Evolutionary conservation across 1,140 invertebrate species (phyloP), one percentile per base, ranked within the genome.

Genomic region (Bemisia tabaci): DNA sequence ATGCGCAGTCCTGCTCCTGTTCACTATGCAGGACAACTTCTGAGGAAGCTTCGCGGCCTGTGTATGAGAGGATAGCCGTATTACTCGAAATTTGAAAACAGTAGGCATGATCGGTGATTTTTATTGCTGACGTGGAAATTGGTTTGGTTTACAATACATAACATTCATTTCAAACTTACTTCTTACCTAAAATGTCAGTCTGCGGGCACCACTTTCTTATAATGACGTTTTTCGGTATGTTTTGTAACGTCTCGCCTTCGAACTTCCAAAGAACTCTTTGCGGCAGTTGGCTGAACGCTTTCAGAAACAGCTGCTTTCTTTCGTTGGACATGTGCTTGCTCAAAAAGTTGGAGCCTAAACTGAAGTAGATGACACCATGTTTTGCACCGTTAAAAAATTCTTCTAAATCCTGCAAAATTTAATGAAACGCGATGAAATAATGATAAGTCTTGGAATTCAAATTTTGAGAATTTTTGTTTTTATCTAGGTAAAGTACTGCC

Each of bases 281-380:
- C 60, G 79, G 77, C 66, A 83, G 71, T 60, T 71, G 62, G 2
- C 67, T 39, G 67, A 76, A 76, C 1, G 67, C 74, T 2, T 70
- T n/a, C 22, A 75, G 22, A 60, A 76, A 71, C 0, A 62, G 62
- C 2, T 70, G n/a, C 23, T 68, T 24, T 12, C 65, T 64, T 5
- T 72, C 17, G 39, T 69, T 64, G 1, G 73, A 71, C 62, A 76
- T 71, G 2, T 68, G 24, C 71, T 67, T 63, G 5, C 62, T 65
- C 23, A 64, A 60, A 58, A 70, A 59, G 58, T 67, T 25, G 48
- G 85, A 83, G 0, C 87, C 87, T 70, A 88, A 80, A 60, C 83
- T 85, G 75, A 88, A 88, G 69, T 85, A 85, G 39, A 89, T 82
- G 0, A 85, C 82, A 0, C 86, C 86, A 39, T 84, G 73, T 22